Evolutionary conservation across 2,113 vertebrate species (phyloP).

Genomic region (Cisticola juncidis): DNA sequence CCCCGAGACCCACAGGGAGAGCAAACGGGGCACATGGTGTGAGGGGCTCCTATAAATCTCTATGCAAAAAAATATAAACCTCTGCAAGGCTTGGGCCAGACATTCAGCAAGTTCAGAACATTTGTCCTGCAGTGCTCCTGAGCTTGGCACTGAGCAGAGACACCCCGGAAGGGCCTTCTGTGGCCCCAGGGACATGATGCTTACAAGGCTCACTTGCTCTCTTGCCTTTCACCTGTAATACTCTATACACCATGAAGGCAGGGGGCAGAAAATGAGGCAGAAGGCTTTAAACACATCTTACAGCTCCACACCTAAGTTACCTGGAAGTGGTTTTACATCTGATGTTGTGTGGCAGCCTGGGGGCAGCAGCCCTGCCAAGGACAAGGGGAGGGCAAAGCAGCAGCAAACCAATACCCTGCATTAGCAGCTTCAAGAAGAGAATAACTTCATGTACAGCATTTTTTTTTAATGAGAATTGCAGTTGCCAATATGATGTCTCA

Average conservation of each 20-base stretch:
- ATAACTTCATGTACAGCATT: conserved; percentile 59
- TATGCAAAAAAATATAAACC: conserved; percentile 23
- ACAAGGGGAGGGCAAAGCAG: not conserved
- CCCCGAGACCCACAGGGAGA: not conserved
- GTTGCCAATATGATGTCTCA: conserved; percentile 56
- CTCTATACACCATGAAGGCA: not conserved
- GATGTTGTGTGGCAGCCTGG: not conserved
- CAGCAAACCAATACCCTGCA: conserved; percentile 23
- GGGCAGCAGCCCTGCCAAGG: not conserved
- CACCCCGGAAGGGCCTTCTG: not conserved
- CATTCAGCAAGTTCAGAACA: not conserved
- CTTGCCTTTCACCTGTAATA: conserved; percentile 36
- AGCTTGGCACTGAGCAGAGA: not conserved
- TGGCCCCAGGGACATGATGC: not conserved
- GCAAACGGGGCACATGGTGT: not conserved
- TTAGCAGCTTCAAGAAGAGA: conserved; percentile 21
- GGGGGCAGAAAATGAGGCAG: not conserved
- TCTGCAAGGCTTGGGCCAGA: conserved; percentile 16
- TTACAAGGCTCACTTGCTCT: conserved; percentile 37
- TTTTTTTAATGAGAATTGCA: conserved; percentile 21
- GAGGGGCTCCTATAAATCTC: conserved; percentile 48
- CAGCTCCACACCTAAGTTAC: not conserved
- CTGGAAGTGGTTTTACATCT: not conserved
- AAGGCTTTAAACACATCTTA: not conserved
- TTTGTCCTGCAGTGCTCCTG: not conserved